Conservation (phyloP, 2,113 vertebrate genomes). For the Semicossyphus pulcher region DNA sequence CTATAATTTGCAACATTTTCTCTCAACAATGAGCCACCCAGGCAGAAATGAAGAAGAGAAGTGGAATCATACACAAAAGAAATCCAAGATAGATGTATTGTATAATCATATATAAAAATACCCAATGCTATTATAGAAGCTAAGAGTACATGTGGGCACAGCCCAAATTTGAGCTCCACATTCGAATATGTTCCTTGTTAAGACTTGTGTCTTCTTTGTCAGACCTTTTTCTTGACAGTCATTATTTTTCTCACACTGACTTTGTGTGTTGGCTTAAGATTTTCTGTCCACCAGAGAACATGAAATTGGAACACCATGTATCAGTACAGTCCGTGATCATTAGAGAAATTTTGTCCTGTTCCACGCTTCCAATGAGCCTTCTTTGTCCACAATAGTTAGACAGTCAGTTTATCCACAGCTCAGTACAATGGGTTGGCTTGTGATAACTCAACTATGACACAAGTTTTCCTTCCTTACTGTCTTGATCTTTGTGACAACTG, state of each 20-base stretch:
- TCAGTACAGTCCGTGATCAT: slow-evolving; percentile 54
- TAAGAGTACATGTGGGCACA: not conserved
- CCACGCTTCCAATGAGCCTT: slow-evolving; percentile 15
- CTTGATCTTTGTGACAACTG: not conserved
- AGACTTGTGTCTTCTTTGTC: slow-evolving; percentile 2
- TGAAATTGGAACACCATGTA: slow-evolving; percentile 64
- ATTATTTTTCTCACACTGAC: slow-evolving; percentile 47
- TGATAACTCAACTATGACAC: slow-evolving; percentile 6
- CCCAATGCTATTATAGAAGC: not conserved
- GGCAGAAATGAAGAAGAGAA: not conserved
- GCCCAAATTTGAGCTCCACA: slow-evolving; percentile 12
- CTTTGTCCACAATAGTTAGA: slow-evolving; percentile 23
- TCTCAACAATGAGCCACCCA: not conserved
- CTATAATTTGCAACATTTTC: slow-evolving; percentile 12
- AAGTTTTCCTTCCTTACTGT: not conserved
- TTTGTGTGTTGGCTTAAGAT: slow-evolving; percentile 26
- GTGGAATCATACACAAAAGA: slow-evolving; percentile 1
- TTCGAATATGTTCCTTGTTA: slow-evolving; percentile 1
- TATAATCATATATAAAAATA: not conserved
- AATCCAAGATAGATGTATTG: not conserved
- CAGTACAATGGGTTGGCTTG: not conserved
- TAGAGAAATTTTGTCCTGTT: slow-evolving; percentile 60
- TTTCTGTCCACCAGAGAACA: slow-evolving; percentile 32
- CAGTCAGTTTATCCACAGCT: slow-evolving; percentile 1
- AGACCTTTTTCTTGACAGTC: slow-evolving; percentile 11